phyloP scores from a whole-genome alignment of 1,140 invertebrate species.

The Dinoponera quadriceps region DNA sequence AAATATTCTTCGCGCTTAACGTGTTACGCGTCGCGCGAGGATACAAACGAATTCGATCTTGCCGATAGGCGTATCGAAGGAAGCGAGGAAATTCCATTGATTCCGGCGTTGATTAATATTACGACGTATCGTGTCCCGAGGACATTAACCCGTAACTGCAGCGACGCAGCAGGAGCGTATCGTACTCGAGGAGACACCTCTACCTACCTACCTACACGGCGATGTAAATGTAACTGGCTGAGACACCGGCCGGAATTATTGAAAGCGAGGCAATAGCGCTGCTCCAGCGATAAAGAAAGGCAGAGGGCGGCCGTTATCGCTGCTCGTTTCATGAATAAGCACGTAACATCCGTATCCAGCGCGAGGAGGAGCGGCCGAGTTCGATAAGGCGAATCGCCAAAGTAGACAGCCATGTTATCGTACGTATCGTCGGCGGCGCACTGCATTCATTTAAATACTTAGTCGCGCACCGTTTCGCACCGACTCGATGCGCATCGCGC shows the following conservation, averaged over 20 bases:
- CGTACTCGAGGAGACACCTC: not conserved
- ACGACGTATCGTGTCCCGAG: not conserved
- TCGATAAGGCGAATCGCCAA: slow-evolving; percentile 65
- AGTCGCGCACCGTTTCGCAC: not conserved
- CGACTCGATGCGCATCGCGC: not conserved
- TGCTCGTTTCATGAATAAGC: slow-evolving; percentile 65
- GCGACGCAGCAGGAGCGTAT: slow-evolving; percentile 1
- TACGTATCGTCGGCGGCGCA: not conserved
- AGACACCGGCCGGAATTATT: slow-evolving; percentile 54
- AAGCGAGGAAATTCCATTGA: slow-evolving; percentile 5
- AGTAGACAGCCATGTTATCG: slow-evolving; percentile 49
- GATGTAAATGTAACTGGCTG: slow-evolving; percentile 43
- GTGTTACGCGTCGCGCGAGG: not conserved
- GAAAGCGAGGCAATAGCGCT: slow-evolving; percentile 50
- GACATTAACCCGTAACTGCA: not conserved
- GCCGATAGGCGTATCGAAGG: too few relatives aligned
- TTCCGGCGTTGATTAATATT: slow-evolving; percentile 26
- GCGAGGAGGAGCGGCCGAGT: slow-evolving; percentile 49
- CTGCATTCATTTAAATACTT: slow-evolving; percentile 60
- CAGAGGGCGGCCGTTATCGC: slow-evolving; percentile 45
- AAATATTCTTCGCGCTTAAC: not conserved
- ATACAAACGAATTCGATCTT: slow-evolving; percentile 19
- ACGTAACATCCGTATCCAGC: slow-evolving; percentile 50
- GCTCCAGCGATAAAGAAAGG: slow-evolving; percentile 54
- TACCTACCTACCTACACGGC: not conserved